phyloP scores from a whole-genome alignment of 1,140 invertebrate genomes.

The Papilio dardanus region DNA sequence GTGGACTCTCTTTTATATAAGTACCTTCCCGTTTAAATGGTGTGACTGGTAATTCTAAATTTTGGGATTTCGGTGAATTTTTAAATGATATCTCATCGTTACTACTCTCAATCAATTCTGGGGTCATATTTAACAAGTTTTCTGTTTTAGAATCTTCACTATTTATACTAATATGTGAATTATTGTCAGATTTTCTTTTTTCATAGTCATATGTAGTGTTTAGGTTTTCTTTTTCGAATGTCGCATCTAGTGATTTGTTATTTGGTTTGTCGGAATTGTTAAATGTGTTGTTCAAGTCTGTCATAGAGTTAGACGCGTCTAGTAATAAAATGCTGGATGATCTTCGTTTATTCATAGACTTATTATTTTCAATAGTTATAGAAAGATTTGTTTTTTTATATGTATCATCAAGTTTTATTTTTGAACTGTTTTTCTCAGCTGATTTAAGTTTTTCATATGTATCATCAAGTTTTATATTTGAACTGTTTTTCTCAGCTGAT shows the following conservation, averaged over 20 bases:
- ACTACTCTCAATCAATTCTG: conserved; percentile 70
- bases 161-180: conserved; percentile 62
- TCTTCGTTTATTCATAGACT: conserved; percentile 19
- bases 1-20: conserved; percentile 63
- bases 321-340: conserved; percentile 20
- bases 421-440: conserved; percentile 9
- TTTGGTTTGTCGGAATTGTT: conserved; percentile 41
- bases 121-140: conserved; percentile 62
- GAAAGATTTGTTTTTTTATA: conserved; percentile 26
- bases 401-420: conserved; percentile 32
- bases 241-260: conserved; percentile 42
- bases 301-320: conserved; percentile 12
- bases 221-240: conserved; percentile 45
- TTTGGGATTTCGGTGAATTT: conserved; percentile 19
- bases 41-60: conserved; percentile 40
- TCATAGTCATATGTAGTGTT: conserved; percentile 47
- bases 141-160: conserved; percentile 65
- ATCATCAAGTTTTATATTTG: conserved; percentile 21
- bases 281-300: conserved; percentile 44
- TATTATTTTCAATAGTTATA: conserved; percentile 32
- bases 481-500: neutral
- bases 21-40: conserved; percentile 67
- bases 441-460: conserved; percentile 30
- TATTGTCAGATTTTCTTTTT: conserved; percentile 51
- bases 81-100: conserved; percentile 54